Evolutionary conservation across 1,140 invertebrate genomes (phyloP).

Genomic region (Uloborus diversus): DNA sequence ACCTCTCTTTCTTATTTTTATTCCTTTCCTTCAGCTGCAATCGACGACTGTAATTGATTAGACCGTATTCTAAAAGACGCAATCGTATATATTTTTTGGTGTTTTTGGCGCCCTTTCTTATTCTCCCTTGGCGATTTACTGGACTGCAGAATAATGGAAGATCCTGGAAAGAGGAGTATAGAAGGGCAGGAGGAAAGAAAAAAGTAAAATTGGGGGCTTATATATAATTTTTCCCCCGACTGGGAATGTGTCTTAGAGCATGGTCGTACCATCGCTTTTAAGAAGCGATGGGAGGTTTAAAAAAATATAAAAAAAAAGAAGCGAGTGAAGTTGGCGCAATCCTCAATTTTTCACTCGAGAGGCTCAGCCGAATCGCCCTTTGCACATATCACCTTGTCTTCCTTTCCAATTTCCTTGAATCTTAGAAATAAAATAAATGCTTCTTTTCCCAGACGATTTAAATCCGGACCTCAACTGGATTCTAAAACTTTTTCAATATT

Average conservation of each 20-base stretch:
- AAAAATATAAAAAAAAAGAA: conserved; percentile 3
- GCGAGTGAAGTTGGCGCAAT: conserved; percentile 50
- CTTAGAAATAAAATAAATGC: conserved; percentile 47
- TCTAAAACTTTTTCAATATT: conserved; percentile 48
- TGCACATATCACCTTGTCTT: conserved; percentile 56
- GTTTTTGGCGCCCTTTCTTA: not conserved
- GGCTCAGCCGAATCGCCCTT: conserved; percentile 50
- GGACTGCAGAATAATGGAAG: conserved; percentile 51
- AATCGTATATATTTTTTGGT: conserved; percentile 47
- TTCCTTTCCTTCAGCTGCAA: conserved; percentile 51
- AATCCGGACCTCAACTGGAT: conserved; percentile 40
- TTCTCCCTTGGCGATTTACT: conserved; percentile 53
- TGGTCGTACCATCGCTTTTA: conserved; percentile 50
- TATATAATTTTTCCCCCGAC: conserved; percentile 46
- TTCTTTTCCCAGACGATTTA: conserved; percentile 49
- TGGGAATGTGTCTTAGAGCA: conserved; percentile 51
- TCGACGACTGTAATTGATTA: conserved; percentile 55
- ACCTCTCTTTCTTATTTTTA: conserved; percentile 32
- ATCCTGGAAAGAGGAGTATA: conserved; percentile 21
- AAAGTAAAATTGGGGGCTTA: conserved; percentile 15
- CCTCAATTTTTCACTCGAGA: conserved; percentile 52
- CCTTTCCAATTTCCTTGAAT: conserved; percentile 52
- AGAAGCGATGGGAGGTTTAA: not conserved
- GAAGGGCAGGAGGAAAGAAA: not conserved
- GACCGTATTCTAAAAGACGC: conserved; percentile 51